phyloP scores from a whole-genome alignment of 1,140 invertebrate genomes.

The Mylabris phalerata region DNA sequence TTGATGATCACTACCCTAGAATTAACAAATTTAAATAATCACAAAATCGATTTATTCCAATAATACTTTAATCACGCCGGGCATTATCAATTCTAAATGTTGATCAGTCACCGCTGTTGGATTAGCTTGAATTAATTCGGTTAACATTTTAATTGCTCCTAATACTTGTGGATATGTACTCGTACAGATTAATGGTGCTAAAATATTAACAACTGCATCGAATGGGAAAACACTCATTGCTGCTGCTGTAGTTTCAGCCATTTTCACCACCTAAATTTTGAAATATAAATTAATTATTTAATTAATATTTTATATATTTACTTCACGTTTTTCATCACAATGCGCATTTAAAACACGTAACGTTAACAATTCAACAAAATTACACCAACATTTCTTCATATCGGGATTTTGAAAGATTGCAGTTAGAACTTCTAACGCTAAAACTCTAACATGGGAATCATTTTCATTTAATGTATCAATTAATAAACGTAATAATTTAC shows the following conservation, averaged over 20 bases:
- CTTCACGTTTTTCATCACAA: slow-evolving; percentile 68
- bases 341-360: slow-evolving; percentile 81
- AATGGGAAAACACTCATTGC: slow-evolving; percentile 42
- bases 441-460: slow-evolving; percentile 60
- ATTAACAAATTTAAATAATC: slow-evolving; percentile 27
- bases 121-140: slow-evolving; percentile 71
- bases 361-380: slow-evolving; percentile 82
- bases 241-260: slow-evolving; percentile 37
- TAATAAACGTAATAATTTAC: slow-evolving; percentile 65
- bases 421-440: slow-evolving; percentile 68
- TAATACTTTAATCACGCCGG: slow-evolving; percentile 73
- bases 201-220: slow-evolving; percentile 40
- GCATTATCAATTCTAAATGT: slow-evolving; percentile 73
- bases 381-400: slow-evolving; percentile 68
- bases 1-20: slow-evolving; percentile 74
- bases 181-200: slow-evolving; percentile 77
- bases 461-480: slow-evolving; percentile 64
- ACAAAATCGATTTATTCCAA: background rate
- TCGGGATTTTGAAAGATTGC: slow-evolving; percentile 73
- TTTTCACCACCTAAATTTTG: slow-evolving; percentile 32
- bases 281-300: background rate
- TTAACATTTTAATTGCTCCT: slow-evolving; percentile 89
- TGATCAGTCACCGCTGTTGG: slow-evolving; percentile 63
- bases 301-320: slow-evolving; percentile 37
- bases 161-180: slow-evolving; percentile 79